Evolutionary conservation across 2,797 vertebrate genomes (phyloP).

Genomic region (Siniperca scherzeri): DNA sequence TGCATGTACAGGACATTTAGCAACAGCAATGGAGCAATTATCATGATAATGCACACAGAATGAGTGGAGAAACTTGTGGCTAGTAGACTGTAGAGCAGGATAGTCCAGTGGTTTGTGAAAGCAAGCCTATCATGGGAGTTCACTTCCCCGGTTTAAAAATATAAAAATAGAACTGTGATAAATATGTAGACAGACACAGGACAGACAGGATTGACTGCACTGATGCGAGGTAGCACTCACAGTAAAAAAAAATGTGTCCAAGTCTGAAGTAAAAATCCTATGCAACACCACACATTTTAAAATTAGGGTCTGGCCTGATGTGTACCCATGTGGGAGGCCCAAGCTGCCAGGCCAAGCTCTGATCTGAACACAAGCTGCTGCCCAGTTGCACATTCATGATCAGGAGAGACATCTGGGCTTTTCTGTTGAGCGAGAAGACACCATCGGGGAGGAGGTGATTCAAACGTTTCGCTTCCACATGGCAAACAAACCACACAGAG

Average conservation of each 20-base stretch:
- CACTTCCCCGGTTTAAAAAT: not conserved
- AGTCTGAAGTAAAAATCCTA: not conserved
- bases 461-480: slow-evolving; percentile 43
- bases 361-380: slow-evolving; percentile 1
- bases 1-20: not conserved
- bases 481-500: not conserved
- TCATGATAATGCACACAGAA: not conserved
- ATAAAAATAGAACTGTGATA: not conserved
- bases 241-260: not conserved
- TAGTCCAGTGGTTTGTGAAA: not conserved
- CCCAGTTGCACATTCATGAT: not conserved
- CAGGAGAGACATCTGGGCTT: slow-evolving; percentile 2
- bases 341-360: not conserved
- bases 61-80: not conserved
- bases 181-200: not conserved
- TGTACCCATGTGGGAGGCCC: not conserved
- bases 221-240: not conserved
- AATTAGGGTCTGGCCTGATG: not conserved
- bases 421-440: not conserved
- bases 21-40: not conserved
- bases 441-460: slow-evolving; percentile 10
- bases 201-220: not conserved
- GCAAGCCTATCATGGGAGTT: not conserved
- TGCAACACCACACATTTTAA: not conserved
- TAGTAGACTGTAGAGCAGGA: not conserved